Evolutionary conservation across 64 coral and sea anemone genomes (phyloP).

Genomic region (Hydrozoanthus tunicans): DNA sequence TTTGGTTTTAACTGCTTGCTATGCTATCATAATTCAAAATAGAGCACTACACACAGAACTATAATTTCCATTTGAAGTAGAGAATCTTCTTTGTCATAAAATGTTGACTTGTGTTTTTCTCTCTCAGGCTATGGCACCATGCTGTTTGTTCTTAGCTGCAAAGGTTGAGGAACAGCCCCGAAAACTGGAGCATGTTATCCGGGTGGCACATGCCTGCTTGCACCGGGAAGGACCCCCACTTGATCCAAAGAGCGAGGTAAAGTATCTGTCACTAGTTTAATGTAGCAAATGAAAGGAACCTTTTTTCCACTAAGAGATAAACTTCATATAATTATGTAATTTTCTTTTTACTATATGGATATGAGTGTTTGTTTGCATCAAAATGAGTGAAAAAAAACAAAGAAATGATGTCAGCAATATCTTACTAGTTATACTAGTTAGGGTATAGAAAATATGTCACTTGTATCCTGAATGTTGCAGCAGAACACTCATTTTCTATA

Average conservation of each 20-base stretch:
- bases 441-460: no score
- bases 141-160: slow-evolving; percentile 94
- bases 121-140: slow-evolving; percentile 82
- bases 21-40: not conserved
- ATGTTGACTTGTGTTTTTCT: not conserved
- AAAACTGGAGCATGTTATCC: slow-evolving; percentile 94
- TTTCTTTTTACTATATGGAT: no score
- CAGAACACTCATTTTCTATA: no score
- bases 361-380: no score
- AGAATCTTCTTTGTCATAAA: not conserved
- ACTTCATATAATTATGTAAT: no score
- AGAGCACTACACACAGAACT: not conserved
- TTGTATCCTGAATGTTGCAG: no score
- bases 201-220: slow-evolving; percentile 93
- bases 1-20: no score
- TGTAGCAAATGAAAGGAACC: no score
- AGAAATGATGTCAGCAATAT: no score
- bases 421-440: no score
- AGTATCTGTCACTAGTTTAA: not conserved
- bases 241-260: slow-evolving; percentile 96
- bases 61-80: not conserved
- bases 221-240: slow-evolving; percentile 85
- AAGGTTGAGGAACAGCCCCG: slow-evolving; percentile 98
- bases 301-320: no score
- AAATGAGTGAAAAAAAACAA: no score